phyloP scores from a whole-genome alignment of 2,888 invertebrate genomes.

The Drepana falcataria region DNA sequence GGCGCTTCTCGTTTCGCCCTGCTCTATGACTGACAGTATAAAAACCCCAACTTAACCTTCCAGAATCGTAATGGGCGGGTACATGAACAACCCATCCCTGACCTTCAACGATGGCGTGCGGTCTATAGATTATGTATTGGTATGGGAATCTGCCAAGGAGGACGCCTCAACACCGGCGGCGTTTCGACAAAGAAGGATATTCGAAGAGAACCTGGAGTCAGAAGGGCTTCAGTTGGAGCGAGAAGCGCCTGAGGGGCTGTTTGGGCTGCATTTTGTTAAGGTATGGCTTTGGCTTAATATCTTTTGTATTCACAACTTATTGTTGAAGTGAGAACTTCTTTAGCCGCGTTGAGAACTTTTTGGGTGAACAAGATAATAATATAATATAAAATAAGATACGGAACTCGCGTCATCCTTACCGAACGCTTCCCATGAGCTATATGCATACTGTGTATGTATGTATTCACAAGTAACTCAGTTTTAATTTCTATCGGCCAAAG shows the following conservation, averaged over 20 bases:
- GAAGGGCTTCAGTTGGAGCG: constrained; percentile 88
- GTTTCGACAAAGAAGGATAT: constrained; percentile 76
- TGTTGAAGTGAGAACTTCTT: too few species aligned
- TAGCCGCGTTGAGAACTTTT: too few species aligned
- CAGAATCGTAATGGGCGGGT: constrained; percentile 64
- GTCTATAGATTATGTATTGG: constrained; percentile 88
- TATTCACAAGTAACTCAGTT: too few species aligned
- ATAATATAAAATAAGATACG: too few species aligned
- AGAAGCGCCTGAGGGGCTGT: constrained; percentile 80
- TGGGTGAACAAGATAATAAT: too few species aligned
- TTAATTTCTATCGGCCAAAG: too few species aligned
- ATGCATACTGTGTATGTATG: too few species aligned
- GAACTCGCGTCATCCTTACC: too few species aligned
- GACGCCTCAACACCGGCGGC: constrained; percentile 66
- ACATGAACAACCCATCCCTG: constrained; percentile 74
- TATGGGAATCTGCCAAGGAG: constrained; percentile 82
- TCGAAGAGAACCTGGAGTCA: constrained; percentile 83
- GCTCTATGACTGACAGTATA: too few species aligned
- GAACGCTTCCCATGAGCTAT: too few species aligned
- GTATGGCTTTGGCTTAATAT: constrained; percentile 51
- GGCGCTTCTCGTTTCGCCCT: too few species aligned
- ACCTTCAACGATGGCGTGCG: constrained; percentile 84
- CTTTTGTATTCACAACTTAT: not conserved
- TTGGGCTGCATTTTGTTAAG: constrained; percentile 87
- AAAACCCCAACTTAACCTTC: too few species aligned